phyloP scores from a whole-genome alignment of 2,113 vertebrate species.

The Callospermophilus lateralis region DNA sequence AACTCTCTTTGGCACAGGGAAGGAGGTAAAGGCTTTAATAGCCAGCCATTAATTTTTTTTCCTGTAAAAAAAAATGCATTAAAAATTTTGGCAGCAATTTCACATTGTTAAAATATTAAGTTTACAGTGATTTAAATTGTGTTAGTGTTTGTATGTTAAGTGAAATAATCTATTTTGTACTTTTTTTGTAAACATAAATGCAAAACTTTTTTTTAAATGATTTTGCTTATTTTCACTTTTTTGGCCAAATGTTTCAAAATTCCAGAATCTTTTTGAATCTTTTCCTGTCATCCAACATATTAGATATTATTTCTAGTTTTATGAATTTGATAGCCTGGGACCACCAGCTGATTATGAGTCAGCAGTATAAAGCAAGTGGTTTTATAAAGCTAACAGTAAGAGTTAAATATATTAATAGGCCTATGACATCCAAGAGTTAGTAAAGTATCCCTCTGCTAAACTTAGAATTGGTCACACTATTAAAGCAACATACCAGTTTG shows the following conservation, averaged over 20 bases:
- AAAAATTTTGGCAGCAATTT: slow-evolving; percentile 50
- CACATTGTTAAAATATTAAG: neutral
- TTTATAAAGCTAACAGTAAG: slow-evolving; percentile 64
- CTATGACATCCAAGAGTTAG: slow-evolving; percentile 73
- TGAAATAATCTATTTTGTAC: slow-evolving; percentile 30
- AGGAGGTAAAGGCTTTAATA: neutral
- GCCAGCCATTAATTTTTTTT: slow-evolving; percentile 41
- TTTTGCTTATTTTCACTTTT: slow-evolving; percentile 54
- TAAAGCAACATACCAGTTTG: slow-evolving; percentile 43
- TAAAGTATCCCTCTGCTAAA: slow-evolving; percentile 78
- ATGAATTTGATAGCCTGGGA: slow-evolving; percentile 33
- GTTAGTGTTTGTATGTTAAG: neutral
- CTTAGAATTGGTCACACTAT: slow-evolving; percentile 72
- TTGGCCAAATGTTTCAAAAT: neutral
- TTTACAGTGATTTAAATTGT: slow-evolving; percentile 13
- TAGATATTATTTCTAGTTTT: slow-evolving; percentile 42
- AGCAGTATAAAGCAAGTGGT: slow-evolving; percentile 53
- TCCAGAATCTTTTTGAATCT: neutral
- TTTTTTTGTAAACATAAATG: slow-evolving; percentile 25
- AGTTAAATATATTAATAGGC: slow-evolving; percentile 80
- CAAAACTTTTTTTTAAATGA: neutral
- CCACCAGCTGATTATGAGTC: slow-evolving; percentile 58
- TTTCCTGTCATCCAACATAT: neutral
- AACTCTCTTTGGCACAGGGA: slow-evolving; percentile 46
- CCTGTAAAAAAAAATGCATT: slow-evolving; percentile 52